phyloP scores from a whole-genome alignment of 2,888 invertebrate genomes.

The Dinocampus coccinellae region DNA sequence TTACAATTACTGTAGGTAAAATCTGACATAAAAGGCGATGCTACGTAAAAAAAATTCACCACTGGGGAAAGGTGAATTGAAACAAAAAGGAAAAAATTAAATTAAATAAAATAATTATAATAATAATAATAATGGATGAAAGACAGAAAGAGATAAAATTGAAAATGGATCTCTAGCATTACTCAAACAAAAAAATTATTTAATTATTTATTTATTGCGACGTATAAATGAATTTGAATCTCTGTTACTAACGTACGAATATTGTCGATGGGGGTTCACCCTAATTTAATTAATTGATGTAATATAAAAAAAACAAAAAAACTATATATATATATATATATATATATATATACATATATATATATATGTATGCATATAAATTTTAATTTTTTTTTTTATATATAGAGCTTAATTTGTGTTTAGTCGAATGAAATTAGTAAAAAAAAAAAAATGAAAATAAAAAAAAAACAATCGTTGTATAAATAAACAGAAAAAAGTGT shows the following conservation, averaged over 20 bases:
- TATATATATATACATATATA: conserved; percentile 31
- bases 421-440: conserved; percentile 36
- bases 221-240: conserved; percentile 64
- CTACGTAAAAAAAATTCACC: conserved; percentile 55
- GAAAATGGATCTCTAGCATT: conserved; percentile 59
- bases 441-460: conserved; percentile 18
- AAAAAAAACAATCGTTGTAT: conserved; percentile 6
- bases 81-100: too few species aligned
- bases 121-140: conserved; percentile 19
- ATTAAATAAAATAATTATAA: too few species aligned
- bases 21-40: conserved; percentile 53
- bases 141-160: conserved; percentile 36
- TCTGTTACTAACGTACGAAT: conserved; percentile 58
- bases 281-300: conserved; percentile 60
- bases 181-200: conserved; percentile 60
- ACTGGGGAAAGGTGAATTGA: conserved; percentile 44
- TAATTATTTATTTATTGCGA: conserved; percentile 69
- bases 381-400: conserved; percentile 35
- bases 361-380: conserved; percentile 29
- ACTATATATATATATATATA: conserved; percentile 46
- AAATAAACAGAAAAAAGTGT: conserved; percentile 32
- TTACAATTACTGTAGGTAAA: conserved; percentile 63
- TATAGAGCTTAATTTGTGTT: conserved; percentile 23
- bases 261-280: conserved; percentile 55
- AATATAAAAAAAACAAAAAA: conserved; percentile 57